Percentiles rank a stretch among this genome's conserved stretches.
Evolutionary conservation across 1,140 invertebrate genomes (phyloP).

Genomic region (Microplitis demolitor): DNA sequence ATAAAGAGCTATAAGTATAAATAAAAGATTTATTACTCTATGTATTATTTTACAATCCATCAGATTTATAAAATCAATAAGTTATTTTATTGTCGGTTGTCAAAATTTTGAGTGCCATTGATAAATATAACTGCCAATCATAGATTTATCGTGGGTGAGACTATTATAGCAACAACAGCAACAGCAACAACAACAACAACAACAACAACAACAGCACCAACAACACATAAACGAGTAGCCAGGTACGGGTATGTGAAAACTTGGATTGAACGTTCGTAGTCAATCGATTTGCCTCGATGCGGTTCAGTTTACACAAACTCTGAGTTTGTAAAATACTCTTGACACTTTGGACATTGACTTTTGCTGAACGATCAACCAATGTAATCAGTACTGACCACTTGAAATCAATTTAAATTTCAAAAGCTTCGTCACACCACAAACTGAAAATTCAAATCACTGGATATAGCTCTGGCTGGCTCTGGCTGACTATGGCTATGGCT

Average conservation of each 20-base stretch:
- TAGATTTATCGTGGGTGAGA: not conserved
- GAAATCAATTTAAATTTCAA: constrained; percentile 6
- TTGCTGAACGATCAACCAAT: not conserved
- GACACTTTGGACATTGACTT: constrained; percentile 4
- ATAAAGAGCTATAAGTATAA: too few species aligned
- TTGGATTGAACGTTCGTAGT: constrained; percentile 1
- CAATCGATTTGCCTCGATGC: constrained; percentile 1
- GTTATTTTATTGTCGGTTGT: too few species aligned
- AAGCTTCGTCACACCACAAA: not conserved
- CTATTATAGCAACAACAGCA: too few species aligned
- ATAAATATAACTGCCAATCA: not conserved
- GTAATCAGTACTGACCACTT: not conserved
- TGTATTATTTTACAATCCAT: too few species aligned
- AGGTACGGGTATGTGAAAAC: not conserved
- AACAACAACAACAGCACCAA: too few species aligned
- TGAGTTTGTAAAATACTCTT: not conserved
- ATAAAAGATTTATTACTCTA: too few species aligned
- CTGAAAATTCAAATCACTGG: not conserved
- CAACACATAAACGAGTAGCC: too few species aligned
- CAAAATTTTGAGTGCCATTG: not conserved
- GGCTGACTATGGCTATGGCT: too few species aligned
- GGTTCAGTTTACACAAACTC: constrained; percentile 6
- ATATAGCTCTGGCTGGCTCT: too few species aligned
- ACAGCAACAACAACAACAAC: too few species aligned
- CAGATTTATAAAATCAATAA: too few species aligned